phyloP scores from a whole-genome alignment of 2,113 vertebrate genomes.

The Epinephelus fuscoguttatus region DNA sequence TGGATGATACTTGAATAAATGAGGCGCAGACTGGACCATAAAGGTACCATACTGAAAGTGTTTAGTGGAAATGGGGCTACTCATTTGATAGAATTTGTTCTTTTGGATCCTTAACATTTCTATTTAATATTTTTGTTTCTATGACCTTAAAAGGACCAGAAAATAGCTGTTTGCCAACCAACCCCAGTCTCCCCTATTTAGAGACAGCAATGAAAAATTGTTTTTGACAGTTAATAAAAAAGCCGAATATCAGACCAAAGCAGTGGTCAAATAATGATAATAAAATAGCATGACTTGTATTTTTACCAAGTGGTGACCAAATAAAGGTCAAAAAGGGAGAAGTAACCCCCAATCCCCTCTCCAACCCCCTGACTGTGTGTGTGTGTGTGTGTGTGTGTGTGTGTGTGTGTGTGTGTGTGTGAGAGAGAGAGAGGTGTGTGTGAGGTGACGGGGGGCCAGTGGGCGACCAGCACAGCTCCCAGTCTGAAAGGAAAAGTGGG shows the following conservation, averaged over 20 bases:
- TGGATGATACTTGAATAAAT: too few species aligned
- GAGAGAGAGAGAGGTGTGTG: too few species aligned
- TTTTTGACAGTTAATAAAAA: not conserved
- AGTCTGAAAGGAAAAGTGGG: slow-evolving; percentile 82
- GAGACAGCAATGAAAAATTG: not conserved
- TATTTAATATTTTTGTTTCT: too few species aligned
- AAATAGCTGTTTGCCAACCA: too few species aligned
- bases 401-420: not conserved
- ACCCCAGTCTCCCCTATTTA: too few species aligned
- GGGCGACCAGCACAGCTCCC: slow-evolving; percentile 44
- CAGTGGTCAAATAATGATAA: not conserved
- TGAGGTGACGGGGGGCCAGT: slow-evolving; percentile 42
- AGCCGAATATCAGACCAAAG: not conserved
- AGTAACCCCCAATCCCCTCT: not conserved
- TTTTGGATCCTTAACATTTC: too few species aligned
- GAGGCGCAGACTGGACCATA: too few species aligned
- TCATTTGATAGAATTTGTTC: too few species aligned
- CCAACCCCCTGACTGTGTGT: not conserved
- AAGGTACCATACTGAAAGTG: too few species aligned
- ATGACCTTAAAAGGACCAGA: too few species aligned
- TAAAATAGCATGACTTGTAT: not conserved
- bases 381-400: not conserved
- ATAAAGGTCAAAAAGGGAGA: not conserved
- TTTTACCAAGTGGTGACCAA: not conserved
- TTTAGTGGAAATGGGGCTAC: too few species aligned